Evolutionary conservation across 2,113 vertebrate genomes (phyloP).

Genomic region (Porphyrio hochstetteri): DNA sequence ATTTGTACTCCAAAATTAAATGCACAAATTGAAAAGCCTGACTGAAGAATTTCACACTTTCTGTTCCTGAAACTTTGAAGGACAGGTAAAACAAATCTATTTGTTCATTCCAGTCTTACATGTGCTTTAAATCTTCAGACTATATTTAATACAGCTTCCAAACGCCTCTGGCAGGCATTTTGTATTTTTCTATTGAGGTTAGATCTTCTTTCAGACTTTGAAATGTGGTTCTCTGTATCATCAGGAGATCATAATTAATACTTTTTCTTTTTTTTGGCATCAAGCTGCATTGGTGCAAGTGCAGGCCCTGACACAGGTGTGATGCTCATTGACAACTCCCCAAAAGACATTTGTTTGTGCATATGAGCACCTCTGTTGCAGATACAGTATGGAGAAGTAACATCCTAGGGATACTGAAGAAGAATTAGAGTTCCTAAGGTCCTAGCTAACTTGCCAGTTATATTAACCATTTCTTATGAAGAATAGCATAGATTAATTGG

Average conservation of each 20-base stretch:
- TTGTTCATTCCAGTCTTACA: neutral
- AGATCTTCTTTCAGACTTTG: neutral
- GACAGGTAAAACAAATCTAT: neutral
- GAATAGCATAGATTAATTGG: neutral
- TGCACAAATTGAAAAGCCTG: neutral
- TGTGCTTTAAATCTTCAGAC: neutral
- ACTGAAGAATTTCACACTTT: neutral
- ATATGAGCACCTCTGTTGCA: neutral
- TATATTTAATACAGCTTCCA: neutral
- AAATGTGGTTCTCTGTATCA: neutral
- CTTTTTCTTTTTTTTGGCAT: neutral
- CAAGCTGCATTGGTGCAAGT: neutral
- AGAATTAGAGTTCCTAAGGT: neutral
- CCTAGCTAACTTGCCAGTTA: neutral
- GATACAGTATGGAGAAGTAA: neutral
- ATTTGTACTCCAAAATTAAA: neutral
- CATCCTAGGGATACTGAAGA: neutral
- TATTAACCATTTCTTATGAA: neutral
- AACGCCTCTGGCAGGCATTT: neutral
- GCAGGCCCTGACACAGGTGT: neutral
- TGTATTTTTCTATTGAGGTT: neutral
- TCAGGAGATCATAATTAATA: neutral
- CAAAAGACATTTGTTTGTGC: neutral
- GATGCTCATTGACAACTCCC: neutral
- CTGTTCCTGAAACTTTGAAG: neutral